A percentile compares a stretch with the other conserved stretches of the same genome.
Conservation (phyloP, 2,888 invertebrate genomes). For the Myopa tessellatipennis region DNA sequence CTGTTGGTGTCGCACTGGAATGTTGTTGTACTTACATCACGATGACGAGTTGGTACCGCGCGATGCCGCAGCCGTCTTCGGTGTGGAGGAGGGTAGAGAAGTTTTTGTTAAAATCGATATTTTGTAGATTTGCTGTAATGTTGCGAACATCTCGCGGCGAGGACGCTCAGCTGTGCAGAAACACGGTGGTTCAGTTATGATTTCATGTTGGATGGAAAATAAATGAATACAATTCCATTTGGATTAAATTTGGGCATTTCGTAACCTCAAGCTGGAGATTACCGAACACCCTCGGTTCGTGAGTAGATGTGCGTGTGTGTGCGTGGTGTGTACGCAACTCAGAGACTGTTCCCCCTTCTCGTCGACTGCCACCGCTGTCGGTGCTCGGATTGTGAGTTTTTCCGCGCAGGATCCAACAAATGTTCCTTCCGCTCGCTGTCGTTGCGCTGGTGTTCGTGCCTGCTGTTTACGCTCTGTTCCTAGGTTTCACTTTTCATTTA, state of each 20-base stretch:
- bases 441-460: background rate
- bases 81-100: conserved; percentile 22
- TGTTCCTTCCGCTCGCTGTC: conserved; percentile 20
- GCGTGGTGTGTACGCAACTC: background rate
- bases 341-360: background rate
- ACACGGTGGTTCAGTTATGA: background rate
- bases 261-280: background rate
- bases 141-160: background rate
- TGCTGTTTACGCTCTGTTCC: conserved; percentile 13
- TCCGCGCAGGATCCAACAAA: conserved; percentile 37
- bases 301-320: background rate
- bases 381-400: background rate
- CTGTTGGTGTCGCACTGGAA: background rate
- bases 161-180: background rate
- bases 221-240: background rate
- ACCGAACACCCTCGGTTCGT: background rate
- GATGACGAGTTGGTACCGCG: conserved; percentile 20
- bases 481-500: conserved; percentile 33
- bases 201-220: background rate
- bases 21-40: conserved; percentile 25
- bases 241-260: background rate
- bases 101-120: conserved; percentile 37
- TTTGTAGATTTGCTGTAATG: conserved; percentile 17
- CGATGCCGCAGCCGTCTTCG: conserved; percentile 22
- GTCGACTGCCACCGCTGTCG: background rate